A percentile compares a stretch with the other conserved stretches of the same genome.
These are phyloP conservation scores for Mus musculus DNA, from an alignment of 2,113 vertebrate species.

Conservation along the genomic window GRCm39 chr5:47669001-47669500, in stretches of 20 bases:
- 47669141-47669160: background rate
- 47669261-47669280: background rate
- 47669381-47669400: accelerated
- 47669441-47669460: background rate
- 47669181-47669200: too few species aligned
- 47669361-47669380: background rate
- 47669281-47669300: background rate
- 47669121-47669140: background rate
- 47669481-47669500: background rate
- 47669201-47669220: accelerated
- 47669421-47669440: background rate
- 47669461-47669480: background rate
- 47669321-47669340: background rate
- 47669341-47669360: background rate
- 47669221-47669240: too few species aligned
- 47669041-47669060: background rate
- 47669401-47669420: background rate
- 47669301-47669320: background rate
- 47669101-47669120: background rate
- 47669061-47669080: background rate
- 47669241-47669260: too few species aligned
- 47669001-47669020: background rate
- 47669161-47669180: background rate
- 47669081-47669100: background rate
- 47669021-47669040: background rate